Evolutionary conservation across 2,888 invertebrate species (phyloP).

Genomic region (Venustoraphidia nigricollis): DNA sequence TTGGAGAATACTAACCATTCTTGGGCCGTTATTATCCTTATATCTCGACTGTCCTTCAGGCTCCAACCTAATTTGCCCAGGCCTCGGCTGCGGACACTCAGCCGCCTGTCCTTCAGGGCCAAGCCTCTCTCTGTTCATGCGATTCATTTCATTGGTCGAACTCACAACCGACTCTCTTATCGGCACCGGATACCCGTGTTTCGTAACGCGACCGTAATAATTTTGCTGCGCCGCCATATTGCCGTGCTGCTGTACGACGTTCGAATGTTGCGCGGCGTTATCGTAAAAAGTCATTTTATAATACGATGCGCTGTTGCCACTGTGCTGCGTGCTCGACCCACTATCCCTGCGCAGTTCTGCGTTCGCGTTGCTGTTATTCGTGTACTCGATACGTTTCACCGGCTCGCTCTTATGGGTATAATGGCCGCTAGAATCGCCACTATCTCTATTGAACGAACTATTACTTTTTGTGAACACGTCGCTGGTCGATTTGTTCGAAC

Average conservation of each 20-base stretch:
- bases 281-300: too few relatives aligned
- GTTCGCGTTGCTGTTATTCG: too few relatives aligned
- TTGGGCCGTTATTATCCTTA: too few relatives aligned
- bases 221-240: neutral
- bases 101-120: too few relatives aligned
- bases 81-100: too few relatives aligned
- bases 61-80: too few relatives aligned
- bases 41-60: too few relatives aligned
- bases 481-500: constrained; percentile 25
- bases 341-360: constrained; percentile 41
- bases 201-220: constrained; percentile 3
- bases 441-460: constrained; percentile 51
- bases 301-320: constrained; percentile 22
- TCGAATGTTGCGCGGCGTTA: too few relatives aligned
- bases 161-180: neutral
- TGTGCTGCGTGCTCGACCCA: constrained; percentile 64
- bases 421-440: constrained; percentile 61
- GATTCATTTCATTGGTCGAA: too few relatives aligned
- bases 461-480: constrained; percentile 18
- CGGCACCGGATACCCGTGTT: constrained; percentile 5
- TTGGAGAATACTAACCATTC: too few relatives aligned
- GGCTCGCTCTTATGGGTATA: constrained; percentile 72
- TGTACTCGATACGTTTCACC: constrained; percentile 20
- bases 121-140: too few relatives aligned
- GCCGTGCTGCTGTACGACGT: too few relatives aligned